phyloP scores from a whole-genome alignment of 2,888 invertebrate genomes.

The Eutolmus rufibarbis region DNA sequence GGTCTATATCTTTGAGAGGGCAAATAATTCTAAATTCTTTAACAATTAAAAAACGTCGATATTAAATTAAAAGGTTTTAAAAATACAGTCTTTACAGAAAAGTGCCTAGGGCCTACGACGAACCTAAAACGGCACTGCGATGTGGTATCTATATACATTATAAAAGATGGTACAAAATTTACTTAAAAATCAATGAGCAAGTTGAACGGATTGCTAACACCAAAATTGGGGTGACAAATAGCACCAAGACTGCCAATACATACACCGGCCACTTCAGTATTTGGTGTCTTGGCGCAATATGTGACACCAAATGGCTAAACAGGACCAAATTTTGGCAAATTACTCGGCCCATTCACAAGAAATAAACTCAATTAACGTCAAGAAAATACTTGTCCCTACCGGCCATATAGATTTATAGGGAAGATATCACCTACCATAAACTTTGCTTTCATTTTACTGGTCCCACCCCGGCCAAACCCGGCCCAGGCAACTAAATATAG shows the following conservation, averaged over 20 bases:
- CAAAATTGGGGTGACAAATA: not conserved
- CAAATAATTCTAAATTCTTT: too few species aligned
- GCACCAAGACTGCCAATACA: not conserved
- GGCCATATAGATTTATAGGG: conserved; percentile 3
- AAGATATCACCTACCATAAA: not conserved
- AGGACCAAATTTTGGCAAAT: not conserved
- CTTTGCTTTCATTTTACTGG: not conserved
- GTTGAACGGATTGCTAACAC: not conserved
- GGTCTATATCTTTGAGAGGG: too few species aligned
- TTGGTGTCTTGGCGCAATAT: not conserved
- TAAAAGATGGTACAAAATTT: not conserved
- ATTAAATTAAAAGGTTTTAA: too few species aligned
- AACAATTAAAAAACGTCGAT: too few species aligned
- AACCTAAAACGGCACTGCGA: too few species aligned
- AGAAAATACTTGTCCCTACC: conserved; percentile 16
- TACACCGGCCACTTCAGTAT: not conserved
- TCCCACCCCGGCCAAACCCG: not conserved
- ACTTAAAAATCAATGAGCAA: not conserved
- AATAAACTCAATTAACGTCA: conserved; percentile 31
- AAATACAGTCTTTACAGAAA: too few species aligned
- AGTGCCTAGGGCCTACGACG: too few species aligned
- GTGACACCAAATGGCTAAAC: not conserved
- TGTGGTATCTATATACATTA: too few species aligned
- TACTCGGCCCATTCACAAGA: not conserved
- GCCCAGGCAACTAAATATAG: not conserved